Percentiles rank a stretch among this genome's conserved stretches.
Conservation (phyloP, 1,140 invertebrate species). For the Oryzaephilus surinamensis region DNA sequence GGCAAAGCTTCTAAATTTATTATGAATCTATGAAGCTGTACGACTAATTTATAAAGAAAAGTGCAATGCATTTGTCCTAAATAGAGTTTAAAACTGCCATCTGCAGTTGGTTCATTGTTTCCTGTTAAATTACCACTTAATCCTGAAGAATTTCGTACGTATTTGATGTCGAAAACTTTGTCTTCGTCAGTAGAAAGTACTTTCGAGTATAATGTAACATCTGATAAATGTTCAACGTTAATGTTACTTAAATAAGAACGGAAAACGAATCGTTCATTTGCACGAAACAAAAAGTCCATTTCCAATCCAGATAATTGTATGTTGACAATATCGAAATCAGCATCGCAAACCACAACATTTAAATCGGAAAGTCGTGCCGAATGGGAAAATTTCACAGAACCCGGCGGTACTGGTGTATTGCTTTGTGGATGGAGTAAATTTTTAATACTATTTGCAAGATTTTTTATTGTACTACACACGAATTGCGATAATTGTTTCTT, state of each 20-base stretch:
- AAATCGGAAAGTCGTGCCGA: conserved; percentile 56
- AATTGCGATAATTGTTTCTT: no score
- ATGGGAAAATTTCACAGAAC: conserved; percentile 68
- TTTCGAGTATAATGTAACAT: conserved; percentile 67
- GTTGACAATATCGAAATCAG: conserved; percentile 58
- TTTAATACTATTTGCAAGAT: conserved; percentile 9
- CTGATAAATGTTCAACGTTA: conserved; percentile 59
- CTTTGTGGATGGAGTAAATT: conserved; percentile 25
- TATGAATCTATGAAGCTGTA: conserved; percentile 48
- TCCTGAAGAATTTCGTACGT: conserved; percentile 60
- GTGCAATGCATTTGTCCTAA: conserved; percentile 62
- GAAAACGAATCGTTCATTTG: conserved; percentile 68
- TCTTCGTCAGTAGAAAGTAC: conserved; percentile 66
- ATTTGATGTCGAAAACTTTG: conserved; percentile 66
- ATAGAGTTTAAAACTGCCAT: conserved; percentile 58
- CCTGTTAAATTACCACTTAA: conserved; percentile 43
- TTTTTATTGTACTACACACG: no score
- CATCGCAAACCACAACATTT: conserved; percentile 52
- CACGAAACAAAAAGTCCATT: conserved; percentile 64
- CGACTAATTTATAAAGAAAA: conserved; percentile 58
- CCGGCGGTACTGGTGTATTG: conserved; percentile 60
- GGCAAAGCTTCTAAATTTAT: conserved; percentile 26
- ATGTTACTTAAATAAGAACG: conserved; percentile 55
- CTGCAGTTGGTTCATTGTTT: conserved; percentile 46
- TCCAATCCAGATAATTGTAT: conserved; percentile 56